These are phyloP conservation scores for Drosophila paulistorum DNA, from an alignment of 1,140 invertebrate genomes.

Conservation along the genomic window DNA sequence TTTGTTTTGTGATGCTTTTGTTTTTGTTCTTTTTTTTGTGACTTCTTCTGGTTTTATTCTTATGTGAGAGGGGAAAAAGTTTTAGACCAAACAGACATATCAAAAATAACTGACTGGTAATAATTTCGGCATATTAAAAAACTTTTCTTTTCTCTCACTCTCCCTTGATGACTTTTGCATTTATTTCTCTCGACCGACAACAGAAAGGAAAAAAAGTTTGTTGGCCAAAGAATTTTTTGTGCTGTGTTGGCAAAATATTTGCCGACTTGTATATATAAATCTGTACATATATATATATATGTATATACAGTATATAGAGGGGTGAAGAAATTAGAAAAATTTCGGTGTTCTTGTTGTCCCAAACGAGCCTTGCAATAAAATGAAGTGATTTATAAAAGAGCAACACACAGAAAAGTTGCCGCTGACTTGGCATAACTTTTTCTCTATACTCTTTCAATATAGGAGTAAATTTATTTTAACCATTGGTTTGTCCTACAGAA, in stretches of 20 bases:
- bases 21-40: conserved; percentile 26
- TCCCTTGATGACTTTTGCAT: conserved; percentile 78
- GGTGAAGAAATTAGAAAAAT: conserved; percentile 74
- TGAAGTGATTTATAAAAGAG: conserved; percentile 72
- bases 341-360: conserved; percentile 47
- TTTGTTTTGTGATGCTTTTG: not conserved
- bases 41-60: conserved; percentile 13
- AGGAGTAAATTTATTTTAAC: not conserved
- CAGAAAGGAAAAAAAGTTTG: conserved; percentile 41
- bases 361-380: conserved; percentile 63
- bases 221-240: conserved; percentile 42
- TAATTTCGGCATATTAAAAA: conserved; percentile 82
- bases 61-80: conserved; percentile 45
- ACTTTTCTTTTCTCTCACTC: conserved; percentile 57
- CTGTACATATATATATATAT: conserved; percentile 14
- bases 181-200: conserved; percentile 56
- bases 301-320: not conserved
- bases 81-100: conserved; percentile 64
- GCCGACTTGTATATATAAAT: conserved; percentile 20
- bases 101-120: conserved; percentile 80
- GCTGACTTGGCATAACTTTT: conserved; percentile 55
- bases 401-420: conserved; percentile 47
- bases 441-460: not conserved
- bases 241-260: conserved; percentile 68
- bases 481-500: not conserved